phyloP scores from a whole-genome alignment of 2,888 invertebrate genomes.

The Malachius bipustulatus region DNA sequence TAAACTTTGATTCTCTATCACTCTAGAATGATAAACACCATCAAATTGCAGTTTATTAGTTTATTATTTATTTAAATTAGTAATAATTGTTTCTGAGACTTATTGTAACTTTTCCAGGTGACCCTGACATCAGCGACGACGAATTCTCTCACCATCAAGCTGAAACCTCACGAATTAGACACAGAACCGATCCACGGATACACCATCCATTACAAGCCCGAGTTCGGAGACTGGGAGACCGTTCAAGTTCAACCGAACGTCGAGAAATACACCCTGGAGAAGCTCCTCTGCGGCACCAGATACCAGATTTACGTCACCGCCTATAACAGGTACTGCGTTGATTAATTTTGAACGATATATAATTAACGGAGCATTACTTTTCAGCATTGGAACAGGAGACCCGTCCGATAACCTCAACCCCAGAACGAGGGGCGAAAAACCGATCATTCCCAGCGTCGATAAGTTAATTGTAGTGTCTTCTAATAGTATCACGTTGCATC shows the following conservation, averaged over 20 bases:
- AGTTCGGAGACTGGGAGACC: slow-evolving; percentile 90
- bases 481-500: slow-evolving; percentile 83
- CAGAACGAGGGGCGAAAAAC: slow-evolving; percentile 86
- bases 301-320: slow-evolving; percentile 91
- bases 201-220: slow-evolving; percentile 85
- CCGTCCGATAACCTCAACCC: slow-evolving; percentile 81
- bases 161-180: slow-evolving; percentile 63
- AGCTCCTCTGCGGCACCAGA: slow-evolving; percentile 81
- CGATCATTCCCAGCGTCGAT: slow-evolving; percentile 80
- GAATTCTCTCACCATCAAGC: slow-evolving; percentile 58
- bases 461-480: slow-evolving; percentile 86
- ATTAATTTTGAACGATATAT: background rate
- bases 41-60: no score
- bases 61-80: slow-evolving; percentile 35
- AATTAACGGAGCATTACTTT: slow-evolving; percentile 11
- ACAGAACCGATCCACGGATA: slow-evolving; percentile 86
- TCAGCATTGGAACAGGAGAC: slow-evolving; percentile 82
- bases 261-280: slow-evolving; percentile 75
- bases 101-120: no score
- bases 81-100: background rate
- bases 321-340: slow-evolving; percentile 64
- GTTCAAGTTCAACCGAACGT: slow-evolving; percentile 59
- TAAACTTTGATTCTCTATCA: no score
- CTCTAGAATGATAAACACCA: no score
- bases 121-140: slow-evolving; percentile 62